These are phyloP conservation scores for Deilephila porcellus DNA, from an alignment of 2,888 invertebrate species.

Conservation along the genomic window DNA sequence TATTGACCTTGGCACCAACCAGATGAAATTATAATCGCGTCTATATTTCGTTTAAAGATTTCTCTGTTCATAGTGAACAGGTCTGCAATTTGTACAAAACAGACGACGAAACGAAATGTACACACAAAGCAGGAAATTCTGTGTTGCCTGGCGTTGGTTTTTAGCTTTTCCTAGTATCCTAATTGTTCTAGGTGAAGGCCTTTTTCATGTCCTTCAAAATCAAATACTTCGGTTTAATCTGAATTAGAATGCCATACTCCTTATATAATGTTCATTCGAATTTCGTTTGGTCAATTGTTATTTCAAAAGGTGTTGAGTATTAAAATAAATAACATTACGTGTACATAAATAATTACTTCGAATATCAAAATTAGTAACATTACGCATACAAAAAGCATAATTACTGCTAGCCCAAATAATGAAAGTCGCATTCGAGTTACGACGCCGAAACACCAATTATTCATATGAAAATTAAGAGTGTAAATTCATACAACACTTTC, in stretches of 20 bases:
- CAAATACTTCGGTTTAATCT: background rate
- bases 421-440: too few species aligned
- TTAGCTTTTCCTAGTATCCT: background rate
- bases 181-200: background rate
- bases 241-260: background rate
- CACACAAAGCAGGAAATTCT: constrained; percentile 14
- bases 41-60: background rate
- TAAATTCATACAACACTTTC: too few species aligned
- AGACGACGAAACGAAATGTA: background rate
- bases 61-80: background rate
- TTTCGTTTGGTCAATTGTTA: too few species aligned
- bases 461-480: too few species aligned
- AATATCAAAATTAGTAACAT: too few species aligned
- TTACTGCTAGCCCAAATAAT: too few species aligned
- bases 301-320: too few species aligned
- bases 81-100: background rate
- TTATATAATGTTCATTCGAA: background rate
- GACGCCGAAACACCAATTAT: too few species aligned
- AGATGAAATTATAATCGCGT: background rate
- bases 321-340: too few species aligned
- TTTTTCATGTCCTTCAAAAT: background rate
- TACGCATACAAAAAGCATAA: too few species aligned
- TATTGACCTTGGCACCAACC: too few species aligned
- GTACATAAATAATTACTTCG: too few species aligned
- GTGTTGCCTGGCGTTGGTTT: constrained; percentile 15